Percentiles rank a stretch among this genome's conserved stretches.
phyloP scores from a whole-genome alignment of 1,140 invertebrate species.

The Microplitis demolitor region DNA sequence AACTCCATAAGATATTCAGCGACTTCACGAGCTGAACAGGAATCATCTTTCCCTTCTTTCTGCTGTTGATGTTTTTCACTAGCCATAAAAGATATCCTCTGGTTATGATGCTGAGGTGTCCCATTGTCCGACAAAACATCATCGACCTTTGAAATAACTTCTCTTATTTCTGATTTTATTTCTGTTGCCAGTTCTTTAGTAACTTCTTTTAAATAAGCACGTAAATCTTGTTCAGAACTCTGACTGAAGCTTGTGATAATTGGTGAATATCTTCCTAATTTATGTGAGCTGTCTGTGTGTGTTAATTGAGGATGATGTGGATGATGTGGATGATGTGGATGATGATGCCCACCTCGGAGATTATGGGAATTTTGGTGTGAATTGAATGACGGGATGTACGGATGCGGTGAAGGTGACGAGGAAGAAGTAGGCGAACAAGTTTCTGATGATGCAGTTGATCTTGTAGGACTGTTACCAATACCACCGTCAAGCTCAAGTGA shows the following conservation, averaged over 20 bases:
- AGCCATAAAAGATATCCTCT: conserved; percentile 26
- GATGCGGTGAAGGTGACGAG: conserved; percentile 29
- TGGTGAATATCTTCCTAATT: conserved; percentile 67
- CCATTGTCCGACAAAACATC: conserved; percentile 69
- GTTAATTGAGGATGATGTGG: conserved; percentile 53
- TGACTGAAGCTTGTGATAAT: conserved; percentile 63
- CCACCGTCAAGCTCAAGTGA: conserved; percentile 47
- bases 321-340: conserved; percentile 38
- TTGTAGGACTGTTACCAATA: conserved; percentile 39
- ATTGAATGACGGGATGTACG: conserved; percentile 16
- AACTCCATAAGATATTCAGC: conserved; percentile 77
- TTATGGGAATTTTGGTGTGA: conserved; percentile 18
- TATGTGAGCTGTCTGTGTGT: conserved; percentile 47
- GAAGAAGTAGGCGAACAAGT: conserved; percentile 30
- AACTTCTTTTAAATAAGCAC: conserved; percentile 76
- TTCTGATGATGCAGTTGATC: conserved; percentile 18
- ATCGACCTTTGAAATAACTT: conserved; percentile 78
- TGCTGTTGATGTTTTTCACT: conserved; percentile 39
- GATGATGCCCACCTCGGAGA: not conserved
- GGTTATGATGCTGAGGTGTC: conserved; percentile 49
- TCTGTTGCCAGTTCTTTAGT: conserved; percentile 79
- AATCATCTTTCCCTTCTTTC: conserved; percentile 57
- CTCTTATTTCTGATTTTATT: conserved; percentile 80
- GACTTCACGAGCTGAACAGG: conserved; percentile 73
- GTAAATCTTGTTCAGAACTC: conserved; percentile 67